Conservation (phyloP, 2,113 vertebrate genomes). For the Mustelus asterias region DNA sequence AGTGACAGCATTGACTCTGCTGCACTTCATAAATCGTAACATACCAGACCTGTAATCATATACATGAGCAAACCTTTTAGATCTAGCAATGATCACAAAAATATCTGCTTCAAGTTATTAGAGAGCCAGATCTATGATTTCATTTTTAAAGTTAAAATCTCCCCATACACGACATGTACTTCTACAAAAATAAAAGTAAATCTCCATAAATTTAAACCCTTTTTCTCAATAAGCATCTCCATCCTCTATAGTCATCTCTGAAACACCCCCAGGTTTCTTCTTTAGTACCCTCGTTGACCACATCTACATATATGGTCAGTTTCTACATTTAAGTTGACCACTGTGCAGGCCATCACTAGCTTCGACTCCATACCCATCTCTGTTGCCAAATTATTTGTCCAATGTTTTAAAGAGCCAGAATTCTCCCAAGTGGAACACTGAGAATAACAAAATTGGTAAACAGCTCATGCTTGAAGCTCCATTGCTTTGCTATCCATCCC, state of each 20-base stretch:
- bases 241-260: neutral
- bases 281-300: neutral
- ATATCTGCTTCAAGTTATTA: neutral
- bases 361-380: neutral
- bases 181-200: neutral
- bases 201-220: neutral
- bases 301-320: neutral
- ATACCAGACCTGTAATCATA: neutral
- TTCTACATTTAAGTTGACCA: neutral
- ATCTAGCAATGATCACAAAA: neutral
- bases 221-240: neutral
- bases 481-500: no score
- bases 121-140: no score
- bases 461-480: neutral
- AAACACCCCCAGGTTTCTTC: neutral
- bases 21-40: neutral
- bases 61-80: neutral
- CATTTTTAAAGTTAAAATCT: neutral
- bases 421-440: neutral
- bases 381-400: no score
- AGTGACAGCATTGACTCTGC: neutral
- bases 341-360: neutral
- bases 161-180: neutral
- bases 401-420: neutral
- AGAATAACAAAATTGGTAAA: neutral